Conservation (phyloP, 2,797 vertebrate species). For the Pogoniulus pusillus region DNA sequence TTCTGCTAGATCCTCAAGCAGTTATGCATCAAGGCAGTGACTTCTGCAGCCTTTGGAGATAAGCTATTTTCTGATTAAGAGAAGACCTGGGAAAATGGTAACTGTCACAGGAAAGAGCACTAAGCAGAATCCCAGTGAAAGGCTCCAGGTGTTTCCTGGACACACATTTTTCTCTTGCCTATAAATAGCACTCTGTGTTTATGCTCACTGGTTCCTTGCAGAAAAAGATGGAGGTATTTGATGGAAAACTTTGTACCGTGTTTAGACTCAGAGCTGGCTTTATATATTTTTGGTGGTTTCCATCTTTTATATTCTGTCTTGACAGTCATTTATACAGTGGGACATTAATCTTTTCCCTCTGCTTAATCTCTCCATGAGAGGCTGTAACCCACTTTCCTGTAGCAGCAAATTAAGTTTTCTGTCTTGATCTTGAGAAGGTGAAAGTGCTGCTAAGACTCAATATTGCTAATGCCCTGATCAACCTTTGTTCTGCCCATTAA, state of each 20-base stretch:
- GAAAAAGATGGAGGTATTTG: constrained; percentile 1
- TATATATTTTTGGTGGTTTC: constrained; percentile 11
- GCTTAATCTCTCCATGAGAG: not conserved
- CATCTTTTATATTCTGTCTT: not conserved
- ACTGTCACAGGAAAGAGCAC: not conserved
- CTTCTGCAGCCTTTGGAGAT: not conserved
- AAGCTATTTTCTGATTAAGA: not conserved
- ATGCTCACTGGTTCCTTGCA: constrained; percentile 13
- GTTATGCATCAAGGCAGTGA: not conserved
- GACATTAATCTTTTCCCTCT: not conserved
- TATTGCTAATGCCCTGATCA: not conserved
- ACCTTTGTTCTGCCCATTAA: not conserved
- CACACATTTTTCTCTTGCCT: not conserved
- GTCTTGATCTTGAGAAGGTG: constrained; percentile 1
- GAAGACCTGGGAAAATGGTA: not conserved
- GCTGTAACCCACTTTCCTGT: constrained; percentile 8
- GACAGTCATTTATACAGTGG: not conserved
- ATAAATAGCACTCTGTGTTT: constrained; percentile 28
- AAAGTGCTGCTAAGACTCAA: not conserved
- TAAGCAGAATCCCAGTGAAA: not conserved
- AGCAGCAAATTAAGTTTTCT: not conserved
- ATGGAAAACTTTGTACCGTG: not conserved
- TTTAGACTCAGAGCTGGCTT: not conserved
- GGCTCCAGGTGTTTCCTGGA: constrained; percentile 31
- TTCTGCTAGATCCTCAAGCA: not conserved